phyloP scores from a whole-genome alignment of 2,888 invertebrate genomes.

The Synanthedon myopaeformis region DNA sequence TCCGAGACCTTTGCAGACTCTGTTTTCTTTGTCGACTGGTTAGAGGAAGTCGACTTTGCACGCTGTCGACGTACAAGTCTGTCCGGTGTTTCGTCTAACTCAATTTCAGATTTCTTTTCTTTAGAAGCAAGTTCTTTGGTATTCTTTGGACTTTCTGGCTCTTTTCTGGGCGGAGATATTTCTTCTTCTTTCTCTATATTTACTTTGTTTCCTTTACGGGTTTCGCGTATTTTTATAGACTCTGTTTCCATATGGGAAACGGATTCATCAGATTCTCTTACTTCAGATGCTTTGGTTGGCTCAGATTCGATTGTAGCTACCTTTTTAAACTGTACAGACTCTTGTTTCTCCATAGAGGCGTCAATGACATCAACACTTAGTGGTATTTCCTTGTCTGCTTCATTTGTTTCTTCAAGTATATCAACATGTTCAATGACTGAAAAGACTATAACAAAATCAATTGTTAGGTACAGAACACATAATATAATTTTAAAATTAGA shows the following conservation, averaged over 20 bases:
- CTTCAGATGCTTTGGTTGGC: no score
- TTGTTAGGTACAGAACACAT: no score
- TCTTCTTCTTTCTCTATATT: no score
- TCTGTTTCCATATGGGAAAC: no score
- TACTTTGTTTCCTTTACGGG: no score
- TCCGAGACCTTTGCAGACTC: conserved; percentile 6
- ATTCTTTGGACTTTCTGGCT: no score
- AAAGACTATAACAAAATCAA: neutral
- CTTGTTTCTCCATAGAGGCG: neutral
- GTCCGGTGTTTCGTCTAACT: neutral
- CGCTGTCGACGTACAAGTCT: conserved; percentile 12
- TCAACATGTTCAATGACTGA: neutral
- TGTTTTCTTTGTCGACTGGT: conserved; percentile 10
- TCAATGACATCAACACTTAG: neutral
- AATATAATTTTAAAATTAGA: no score
- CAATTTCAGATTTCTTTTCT: neutral
- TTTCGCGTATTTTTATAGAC: no score
- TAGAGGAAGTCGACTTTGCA: conserved; percentile 14
- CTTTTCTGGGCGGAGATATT: no score
- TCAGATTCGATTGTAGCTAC: no score
- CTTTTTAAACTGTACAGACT: neutral
- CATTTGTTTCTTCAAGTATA: neutral
- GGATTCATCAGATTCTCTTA: no score
- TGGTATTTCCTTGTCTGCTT: neutral
- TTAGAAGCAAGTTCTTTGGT: no score